Evolutionary conservation across 2,888 invertebrate species (phyloP), one percentile per base, ranked within the genome.

Genomic region (Bedellia somnulentella): DNA sequence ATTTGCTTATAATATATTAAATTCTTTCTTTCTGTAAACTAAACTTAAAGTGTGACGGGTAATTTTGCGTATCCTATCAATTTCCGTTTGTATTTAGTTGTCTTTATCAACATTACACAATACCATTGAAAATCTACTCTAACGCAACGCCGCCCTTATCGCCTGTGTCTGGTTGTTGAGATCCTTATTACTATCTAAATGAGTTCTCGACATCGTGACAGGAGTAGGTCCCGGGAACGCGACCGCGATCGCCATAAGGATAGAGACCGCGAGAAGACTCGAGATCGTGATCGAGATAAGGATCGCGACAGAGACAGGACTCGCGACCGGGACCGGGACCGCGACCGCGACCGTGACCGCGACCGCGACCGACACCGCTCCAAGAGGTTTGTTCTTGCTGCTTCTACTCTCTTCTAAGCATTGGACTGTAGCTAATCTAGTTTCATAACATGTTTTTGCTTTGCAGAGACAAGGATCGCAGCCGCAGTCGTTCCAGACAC

Each of bases 131-230:
- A n/a, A n/a, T n/a, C n/a, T n/a, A n/a, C n/a, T n/a, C n/a, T n/a
- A n/a, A n/a, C n/a, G n/a, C n/a, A n/a, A n/a, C n/a, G n/a, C n/a
- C n/a, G n/a, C n/a, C n/a, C n/a, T n/a, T n/a, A n/a, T n/a, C n/a
- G n/a, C n/a, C n/a, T n/a, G n/a, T n/a, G n/a, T n/a, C n/a, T n/a
- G n/a, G n/a, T n/a, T n/a, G n/a, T n/a, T n/a, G n/a, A n/a, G n/a
- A n/a, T n/a, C n/a, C n/a, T n/a, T n/a, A n/a, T n/a, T n/a, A n/a
- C n/a, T n/a, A n/a, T n/a, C n/a, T n/a, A n/a, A 33, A 80, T 80
- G 80, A 78, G 80, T 44, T 79, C 80, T 10, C 59, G 79, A 31
- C 79, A 79, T 42, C 68, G 79, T 13, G 78, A 78, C 36, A 57
- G 75, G 35, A 76, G 77, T 45, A 59, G 77, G 15, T 76, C 76